Evolutionary conservation across 2,888 invertebrate species (phyloP), one percentile per base, ranked within the genome.

Genomic region (Keiferia lycopersicella): DNA sequence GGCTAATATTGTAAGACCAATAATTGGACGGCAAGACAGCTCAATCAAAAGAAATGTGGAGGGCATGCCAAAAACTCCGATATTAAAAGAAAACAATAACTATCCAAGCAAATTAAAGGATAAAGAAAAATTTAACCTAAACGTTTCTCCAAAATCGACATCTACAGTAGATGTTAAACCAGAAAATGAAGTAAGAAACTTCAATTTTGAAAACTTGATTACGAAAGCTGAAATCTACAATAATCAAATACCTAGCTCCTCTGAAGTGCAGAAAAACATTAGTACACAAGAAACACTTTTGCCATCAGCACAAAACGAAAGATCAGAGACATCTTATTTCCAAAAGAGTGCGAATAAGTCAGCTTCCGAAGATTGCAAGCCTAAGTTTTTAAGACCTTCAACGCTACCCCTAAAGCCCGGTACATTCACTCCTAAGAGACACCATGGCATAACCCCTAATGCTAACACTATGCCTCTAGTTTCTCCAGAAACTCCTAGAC

Each of bases 401-500:
- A 96, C 96, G 38, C 87, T 97, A 68, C 96, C 97, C 0, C 83
- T 97, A 39, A 97, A 97, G 82, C 97, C 97, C 0, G 96, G 96
- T 3, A 95, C 96, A 12, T 96, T 96, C 70, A 95, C 95, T 6
- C 94, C 96, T 10, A 97, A 97, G 82, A 94, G 95, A 64, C 96
- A 96, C 81, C 96, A 96, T 76, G 96, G 96, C 0, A 94, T 96
- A 58, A 96, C 96, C 0, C 96, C 96, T 0, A 96, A 95, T 64
- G 95, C 95, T 59, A 96, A 96, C 76, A 96, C 96, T 61, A 92
- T 96, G 87, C 95, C 96, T 11, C 87, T 98, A 62, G 96, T 98
- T 60, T 97, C 97, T 67, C 98, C 98, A 0, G 98, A 98, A 85
- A 98, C 98, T 0, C 98, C 98, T 11, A 92, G 98, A 16, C 97